Evolutionary conservation across 1,140 invertebrate genomes (phyloP).

Genomic region (Cyclina sinensis): DNA sequence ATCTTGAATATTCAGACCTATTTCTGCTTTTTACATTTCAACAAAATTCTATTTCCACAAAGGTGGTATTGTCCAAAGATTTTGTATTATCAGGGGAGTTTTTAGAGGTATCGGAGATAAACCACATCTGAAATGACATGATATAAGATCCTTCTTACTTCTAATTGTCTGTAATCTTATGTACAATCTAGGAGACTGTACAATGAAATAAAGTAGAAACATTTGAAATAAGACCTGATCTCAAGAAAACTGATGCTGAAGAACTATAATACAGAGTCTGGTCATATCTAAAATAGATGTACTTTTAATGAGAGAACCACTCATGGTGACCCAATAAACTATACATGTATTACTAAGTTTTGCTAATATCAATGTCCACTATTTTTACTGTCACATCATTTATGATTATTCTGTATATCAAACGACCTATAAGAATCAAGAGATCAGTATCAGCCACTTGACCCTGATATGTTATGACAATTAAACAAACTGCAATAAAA

Average conservation of each 20-base stretch:
- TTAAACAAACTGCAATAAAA: too few species aligned
- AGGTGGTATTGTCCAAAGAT: neutral
- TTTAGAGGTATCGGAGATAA: neutral
- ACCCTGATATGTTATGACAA: too few species aligned
- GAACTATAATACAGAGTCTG: neutral
- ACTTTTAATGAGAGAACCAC: neutral
- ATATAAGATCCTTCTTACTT: neutral
- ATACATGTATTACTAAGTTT: too few species aligned
- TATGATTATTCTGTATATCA: too few species aligned
- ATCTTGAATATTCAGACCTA: too few species aligned
- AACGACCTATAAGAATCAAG: too few species aligned
- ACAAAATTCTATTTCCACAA: neutral
- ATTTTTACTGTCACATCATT: too few species aligned
- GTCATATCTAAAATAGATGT: neutral
- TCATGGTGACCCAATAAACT: too few species aligned
- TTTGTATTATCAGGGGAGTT: neutral
- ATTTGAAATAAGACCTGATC: neutral
- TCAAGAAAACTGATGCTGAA: neutral
- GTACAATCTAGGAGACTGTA: neutral
- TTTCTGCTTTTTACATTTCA: too few species aligned
- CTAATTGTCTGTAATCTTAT: neutral
- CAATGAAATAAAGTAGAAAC: neutral
- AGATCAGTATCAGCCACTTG: too few species aligned
- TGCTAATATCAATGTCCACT: too few species aligned
- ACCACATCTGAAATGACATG: slow-evolving; percentile 4